Base-by-base conservation (phyloP, 2,113 vertebrate species). In the Podarcis raffonei region DNA sequence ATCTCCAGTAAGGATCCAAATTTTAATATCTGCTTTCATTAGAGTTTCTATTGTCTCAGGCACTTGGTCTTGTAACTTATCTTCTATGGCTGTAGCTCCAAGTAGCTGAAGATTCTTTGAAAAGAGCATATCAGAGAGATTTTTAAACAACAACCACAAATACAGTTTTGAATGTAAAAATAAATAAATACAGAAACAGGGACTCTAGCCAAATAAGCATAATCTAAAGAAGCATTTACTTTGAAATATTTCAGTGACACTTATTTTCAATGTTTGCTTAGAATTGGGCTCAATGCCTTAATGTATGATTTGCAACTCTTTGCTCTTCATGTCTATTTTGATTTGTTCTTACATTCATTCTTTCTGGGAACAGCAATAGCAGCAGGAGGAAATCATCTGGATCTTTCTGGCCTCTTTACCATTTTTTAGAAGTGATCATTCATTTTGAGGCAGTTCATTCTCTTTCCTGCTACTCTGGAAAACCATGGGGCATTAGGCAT, bases 1-100 rank as follows among this genome's bases (percentile, higher is more conserved):
- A 97, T 99, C 99, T 6, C 99, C 99, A 0, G 99, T 99, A 92
- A 99, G 97, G 94, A 99, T 99, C 99, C 98, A 99, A 96, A 99
- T 99, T 96, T 98, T 99, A 93, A 99, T 99, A 94, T 99, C 99
- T 6, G 99, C 99, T 96, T 99, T 99, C 98, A 99, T 98, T 32
- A 99, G 97, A 0, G 98, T 99, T 96, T 99, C 99, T 83, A 99
- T 99, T 82, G 99, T 99, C 96, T 99, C 99, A 53, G 99, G 98
- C 75, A 99, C 99, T 92, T 98, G 98, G 91, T 99, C 99, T 96
- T 99, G 99, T 68, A 99, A 97, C 93, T 98, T 98, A 94, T 99
- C 99, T 92, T 99, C 99, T 69, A 99, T 99, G 69, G 99, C 99
- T 75, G 99, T 99, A 95, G 99, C 99, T 87, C 99, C 99, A 23